Evolutionary conservation across 1,140 invertebrate genomes (phyloP).

Genomic region (Trialeurodes vaporariorum): DNA sequence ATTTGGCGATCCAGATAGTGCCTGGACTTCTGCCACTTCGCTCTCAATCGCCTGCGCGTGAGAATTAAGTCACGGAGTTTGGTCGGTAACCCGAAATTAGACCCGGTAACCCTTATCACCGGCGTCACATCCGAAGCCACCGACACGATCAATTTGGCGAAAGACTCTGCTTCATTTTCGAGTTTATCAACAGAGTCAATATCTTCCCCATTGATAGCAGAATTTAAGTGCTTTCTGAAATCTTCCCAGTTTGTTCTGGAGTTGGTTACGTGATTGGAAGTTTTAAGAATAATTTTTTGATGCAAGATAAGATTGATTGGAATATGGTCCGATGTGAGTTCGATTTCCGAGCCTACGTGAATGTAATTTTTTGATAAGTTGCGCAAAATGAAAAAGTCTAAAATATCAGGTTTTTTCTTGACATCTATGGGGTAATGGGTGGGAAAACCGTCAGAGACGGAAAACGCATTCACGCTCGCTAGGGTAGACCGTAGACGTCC

Average conservation of each 20-base stretch:
- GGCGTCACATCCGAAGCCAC: background rate
- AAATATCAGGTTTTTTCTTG: slow-evolving; percentile 11
- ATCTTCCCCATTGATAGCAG: background rate
- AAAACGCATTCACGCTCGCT: background rate
- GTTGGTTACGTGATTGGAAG: background rate
- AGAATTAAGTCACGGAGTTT: background rate
- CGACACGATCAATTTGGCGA: background rate
- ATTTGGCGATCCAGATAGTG: background rate
- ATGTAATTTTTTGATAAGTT: background rate
- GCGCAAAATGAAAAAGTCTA: slow-evolving; percentile 17
- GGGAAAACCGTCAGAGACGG: slow-evolving; percentile 23
- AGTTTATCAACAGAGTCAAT: background rate
- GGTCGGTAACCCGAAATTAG: background rate
- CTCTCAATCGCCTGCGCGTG: background rate
- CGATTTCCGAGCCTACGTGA: background rate
- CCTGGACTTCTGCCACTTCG: background rate
- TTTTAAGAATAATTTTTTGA: background rate
- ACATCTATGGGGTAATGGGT: slow-evolving; percentile 18
- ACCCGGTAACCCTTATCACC: background rate
- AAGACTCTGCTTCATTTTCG: background rate
- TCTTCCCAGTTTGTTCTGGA: background rate
- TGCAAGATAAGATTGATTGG: background rate
- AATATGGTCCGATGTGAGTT: background rate
- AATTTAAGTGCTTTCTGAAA: background rate
- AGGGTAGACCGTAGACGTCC: background rate